phyloP scores from a whole-genome alignment of 2,113 vertebrate genomes.

The Pterocles burchelli region DNA sequence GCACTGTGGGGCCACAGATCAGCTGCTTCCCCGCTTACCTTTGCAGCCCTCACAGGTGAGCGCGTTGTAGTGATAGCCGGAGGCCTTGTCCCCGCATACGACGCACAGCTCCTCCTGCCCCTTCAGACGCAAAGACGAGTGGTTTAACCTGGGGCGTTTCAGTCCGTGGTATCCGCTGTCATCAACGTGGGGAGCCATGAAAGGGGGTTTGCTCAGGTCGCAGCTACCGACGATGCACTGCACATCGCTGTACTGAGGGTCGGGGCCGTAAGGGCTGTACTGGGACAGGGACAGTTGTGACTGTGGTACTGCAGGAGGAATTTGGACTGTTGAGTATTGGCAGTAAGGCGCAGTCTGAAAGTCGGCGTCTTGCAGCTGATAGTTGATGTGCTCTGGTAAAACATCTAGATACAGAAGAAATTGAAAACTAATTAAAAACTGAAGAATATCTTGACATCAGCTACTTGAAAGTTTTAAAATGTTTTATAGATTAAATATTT shows the following conservation, averaged over 20 bases:
- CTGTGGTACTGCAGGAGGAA: slow-evolving; percentile 77
- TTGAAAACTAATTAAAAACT: neutral
- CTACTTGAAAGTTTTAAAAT: neutral
- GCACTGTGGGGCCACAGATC: neutral
- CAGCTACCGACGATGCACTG: slow-evolving; percentile 64
- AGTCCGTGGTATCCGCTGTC: slow-evolving; percentile 65
- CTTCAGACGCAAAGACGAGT: slow-evolving; percentile 75
- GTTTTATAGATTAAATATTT: neutral
- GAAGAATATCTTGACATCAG: neutral
- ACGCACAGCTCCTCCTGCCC: slow-evolving; percentile 91
- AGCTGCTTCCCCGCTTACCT: slow-evolving; percentile 73
- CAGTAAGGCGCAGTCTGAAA: slow-evolving; percentile 83
- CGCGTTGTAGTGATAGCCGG: slow-evolving; percentile 94
- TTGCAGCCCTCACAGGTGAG: slow-evolving; percentile 96
- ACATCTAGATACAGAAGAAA: slow-evolving; percentile 76
- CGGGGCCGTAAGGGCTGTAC: slow-evolving; percentile 77
- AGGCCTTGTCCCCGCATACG: slow-evolving; percentile 93
- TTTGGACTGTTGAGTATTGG: slow-evolving; percentile 82
- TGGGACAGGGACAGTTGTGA: slow-evolving; percentile 77
- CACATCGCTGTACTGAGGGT: slow-evolving; percentile 69
- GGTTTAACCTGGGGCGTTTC: slow-evolving; percentile 77
- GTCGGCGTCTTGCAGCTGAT: slow-evolving; percentile 83
- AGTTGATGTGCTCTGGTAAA: slow-evolving; percentile 85
- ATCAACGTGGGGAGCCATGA: slow-evolving; percentile 43
- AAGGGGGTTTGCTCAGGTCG: slow-evolving; percentile 69